These are phyloP conservation scores for Rhabdornis inornatus DNA, from an alignment of 2,113 vertebrate genomes.

Conservation along the genomic window DNA sequence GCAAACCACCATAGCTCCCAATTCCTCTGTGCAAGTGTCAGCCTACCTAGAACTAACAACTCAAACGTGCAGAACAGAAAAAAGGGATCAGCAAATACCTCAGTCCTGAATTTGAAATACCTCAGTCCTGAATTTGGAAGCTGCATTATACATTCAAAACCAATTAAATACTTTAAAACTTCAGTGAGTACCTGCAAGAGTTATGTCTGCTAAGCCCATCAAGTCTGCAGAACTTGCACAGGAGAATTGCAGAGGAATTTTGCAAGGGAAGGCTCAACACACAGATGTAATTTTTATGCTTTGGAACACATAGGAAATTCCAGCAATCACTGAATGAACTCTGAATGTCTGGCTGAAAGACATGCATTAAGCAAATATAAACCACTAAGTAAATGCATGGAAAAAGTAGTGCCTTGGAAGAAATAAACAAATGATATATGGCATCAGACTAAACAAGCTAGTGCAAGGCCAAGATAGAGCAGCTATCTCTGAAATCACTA, in stretches of 20 bases:
- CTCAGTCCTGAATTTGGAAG: background rate
- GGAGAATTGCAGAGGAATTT: background rate
- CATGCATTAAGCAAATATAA: background rate
- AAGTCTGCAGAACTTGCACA: background rate
- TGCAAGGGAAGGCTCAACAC: background rate
- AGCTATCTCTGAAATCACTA: background rate
- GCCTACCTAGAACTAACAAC: background rate
- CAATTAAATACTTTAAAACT: background rate
- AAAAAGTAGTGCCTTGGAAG: background rate
- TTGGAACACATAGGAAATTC: background rate
- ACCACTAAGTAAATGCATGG: background rate
- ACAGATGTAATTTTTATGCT: background rate
- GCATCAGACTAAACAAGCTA: constrained; percentile 27
- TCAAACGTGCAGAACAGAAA: background rate
- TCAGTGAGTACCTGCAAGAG: background rate
- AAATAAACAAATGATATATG: background rate
- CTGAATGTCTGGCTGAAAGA: background rate
- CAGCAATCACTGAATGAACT: background rate
- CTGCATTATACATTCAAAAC: background rate
- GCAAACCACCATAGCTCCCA: background rate
- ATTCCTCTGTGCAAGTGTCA: background rate
- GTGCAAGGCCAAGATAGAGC: background rate
- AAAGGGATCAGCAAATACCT: background rate
- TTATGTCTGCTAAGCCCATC: background rate
- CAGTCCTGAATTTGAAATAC: background rate